Base-by-base conservation (phyloP, 1,140 invertebrate genomes). In the Galleria mellonella region DNA sequence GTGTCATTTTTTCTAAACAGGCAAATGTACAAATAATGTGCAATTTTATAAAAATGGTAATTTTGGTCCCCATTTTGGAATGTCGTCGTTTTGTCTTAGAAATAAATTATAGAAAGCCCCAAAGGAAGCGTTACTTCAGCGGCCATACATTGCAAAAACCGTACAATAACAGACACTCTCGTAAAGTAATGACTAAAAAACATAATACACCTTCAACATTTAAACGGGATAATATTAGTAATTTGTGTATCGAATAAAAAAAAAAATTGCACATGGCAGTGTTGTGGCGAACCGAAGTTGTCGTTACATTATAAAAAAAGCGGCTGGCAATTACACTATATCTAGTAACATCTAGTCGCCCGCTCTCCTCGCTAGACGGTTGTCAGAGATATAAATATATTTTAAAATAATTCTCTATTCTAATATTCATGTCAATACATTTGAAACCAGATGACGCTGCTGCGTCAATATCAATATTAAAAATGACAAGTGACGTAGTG, bases 241-340 rank as follows among this genome's bases (percentile, higher is more conserved):
- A 67, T 60, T 58, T 70, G 72, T 71, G 69, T 74, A 70, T 63
- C 63, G 69, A 72, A 65, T 60, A 57, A 72, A 76, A n/a, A n/a
- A 72, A 41, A 71, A 72, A 76, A 81, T 81, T 82, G 76, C 77
- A 83, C 78, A 68, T 79, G 81, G 81, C 81, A 84, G 78, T 84
- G 79, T 66, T 70, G 67, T 74, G 82, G 71, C 74, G 65, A 78
- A 79, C 71, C 74, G 62, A 65, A 65, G 64, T 66, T 67, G 63
- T 76, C 62, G 56, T 69, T 77, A 76, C 61, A 73, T 52, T 63
- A 63, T 63, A 69, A 63, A 45, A 73, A 66, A 83, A 83, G 77
- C 81, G 70, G 78, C 76, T 84, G 81, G 78, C 81, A 81, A 83
- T 82, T 78, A 78, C 62, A 71, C 73, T 75, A 78, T 54, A 66